A percentile compares a stretch with the other conserved stretches of the same genome.
Conservation (phyloP, 2,797 vertebrate species). For the Alcedo atthis region DNA sequence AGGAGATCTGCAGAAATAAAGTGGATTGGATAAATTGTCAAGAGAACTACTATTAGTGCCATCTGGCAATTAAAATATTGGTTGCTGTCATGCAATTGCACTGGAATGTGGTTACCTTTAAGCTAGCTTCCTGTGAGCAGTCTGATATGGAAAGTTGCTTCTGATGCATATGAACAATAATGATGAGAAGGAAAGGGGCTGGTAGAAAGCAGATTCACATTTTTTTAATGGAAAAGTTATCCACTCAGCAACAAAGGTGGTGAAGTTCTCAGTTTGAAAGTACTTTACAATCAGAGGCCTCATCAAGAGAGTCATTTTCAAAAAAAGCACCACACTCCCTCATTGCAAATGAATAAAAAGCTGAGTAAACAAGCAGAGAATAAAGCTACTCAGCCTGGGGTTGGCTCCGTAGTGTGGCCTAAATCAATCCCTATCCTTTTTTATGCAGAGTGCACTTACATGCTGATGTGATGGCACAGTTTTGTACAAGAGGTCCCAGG, state of each 20-base stretch:
- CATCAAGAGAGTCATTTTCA: conserved; percentile 77
- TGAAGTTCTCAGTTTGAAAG: conserved; percentile 77
- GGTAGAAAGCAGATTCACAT: conserved; percentile 61
- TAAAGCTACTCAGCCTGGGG: conserved; percentile 73
- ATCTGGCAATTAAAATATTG: conserved; percentile 39
- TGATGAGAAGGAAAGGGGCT: conserved; percentile 26
- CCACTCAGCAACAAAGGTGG: conserved; percentile 74
- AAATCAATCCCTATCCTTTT: conserved; percentile 74
- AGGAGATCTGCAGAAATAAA: background rate
- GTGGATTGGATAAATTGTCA: conserved; percentile 13
- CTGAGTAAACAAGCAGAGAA: conserved; percentile 77
- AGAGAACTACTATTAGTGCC: conserved; percentile 20
- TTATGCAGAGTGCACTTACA: conserved; percentile 77
- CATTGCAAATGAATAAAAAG: conserved; percentile 76
- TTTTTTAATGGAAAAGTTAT: conserved; percentile 75
- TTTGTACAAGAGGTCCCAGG: conserved; percentile 72
- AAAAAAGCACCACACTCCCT: conserved; percentile 76
- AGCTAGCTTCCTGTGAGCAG: background rate
- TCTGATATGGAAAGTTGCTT: conserved; percentile 9
- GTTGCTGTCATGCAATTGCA: background rate
- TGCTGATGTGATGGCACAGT: conserved; percentile 75
- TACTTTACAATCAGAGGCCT: conserved; percentile 77
- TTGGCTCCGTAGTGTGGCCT: conserved; percentile 64
- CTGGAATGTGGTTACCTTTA: background rate
- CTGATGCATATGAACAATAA: conserved; percentile 1